Evolutionary conservation across 2,888 invertebrate species (phyloP), one percentile per base, ranked within the genome.

Genomic region (Microdon myrmicae): DNA sequence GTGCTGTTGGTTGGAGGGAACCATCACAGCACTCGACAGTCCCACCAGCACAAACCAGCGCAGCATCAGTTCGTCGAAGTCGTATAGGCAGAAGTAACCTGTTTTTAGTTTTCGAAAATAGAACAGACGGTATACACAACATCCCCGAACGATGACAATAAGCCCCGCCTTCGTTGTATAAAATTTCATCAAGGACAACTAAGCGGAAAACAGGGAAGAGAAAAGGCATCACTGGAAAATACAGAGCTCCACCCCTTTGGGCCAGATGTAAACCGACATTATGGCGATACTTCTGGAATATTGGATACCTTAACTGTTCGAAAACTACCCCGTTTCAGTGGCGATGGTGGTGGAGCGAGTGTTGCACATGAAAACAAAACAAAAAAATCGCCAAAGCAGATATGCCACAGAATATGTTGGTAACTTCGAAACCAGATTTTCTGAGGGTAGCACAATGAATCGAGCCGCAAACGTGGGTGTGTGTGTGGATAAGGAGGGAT

Each of bases 381-480:
- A 53, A 31, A 48, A 43, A 31, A 49, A 31, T 16, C 7, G 35
- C 25, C n/a, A 76, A 76, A 77, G 73, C 67, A 69, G 67, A 69
- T 69, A 59, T 69, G 59, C 28, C 72, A 72, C 73, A 79, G 75
- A 79, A 79, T 79, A 79, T 79, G 79, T 77, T 75, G 75, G 72
- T 71, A 77, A 76, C 76, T 75, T 75, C 71, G 72, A 76, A 77
- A 79, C 72, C 79, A 79, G 79, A 79, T 77, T 70, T 71, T 70
- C 68, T 12, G 43, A 56, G 39, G 61, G 41, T 66, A 68, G 69
- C 68, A 70, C 35, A 34, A 53, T 67, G 75, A 78, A 76, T 32
- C 23, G 75, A 72, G 68, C 71, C 73, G 76, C 75, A 75, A 78
- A 75, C 77, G 75, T 73, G 77, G 73, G 72, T 75, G 72, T 75